These are phyloP conservation scores for Leucoma salicis DNA, from an alignment of 2,888 invertebrate genomes.

Conservation along the genomic window DNA sequence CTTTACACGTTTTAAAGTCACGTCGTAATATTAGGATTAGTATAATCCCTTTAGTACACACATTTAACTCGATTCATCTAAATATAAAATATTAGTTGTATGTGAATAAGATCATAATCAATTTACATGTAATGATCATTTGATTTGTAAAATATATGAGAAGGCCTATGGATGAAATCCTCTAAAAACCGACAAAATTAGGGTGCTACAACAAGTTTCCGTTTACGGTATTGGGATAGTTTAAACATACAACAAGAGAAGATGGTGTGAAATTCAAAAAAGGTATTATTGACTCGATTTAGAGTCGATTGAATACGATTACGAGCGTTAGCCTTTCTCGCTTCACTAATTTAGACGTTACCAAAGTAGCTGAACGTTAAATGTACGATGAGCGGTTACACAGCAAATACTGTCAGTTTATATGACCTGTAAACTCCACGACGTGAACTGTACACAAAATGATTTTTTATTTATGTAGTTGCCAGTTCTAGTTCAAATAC, in stretches of 20 bases:
- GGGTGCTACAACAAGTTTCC: constrained; percentile 65
- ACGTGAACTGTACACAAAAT: constrained; percentile 80
- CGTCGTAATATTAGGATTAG: no score
- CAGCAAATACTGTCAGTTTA: constrained; percentile 75
- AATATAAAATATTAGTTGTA: constrained; percentile 8
- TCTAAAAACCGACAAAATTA: constrained; percentile 60
- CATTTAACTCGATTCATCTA: no score
- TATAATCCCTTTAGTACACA: no score
- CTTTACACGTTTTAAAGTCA: no score
- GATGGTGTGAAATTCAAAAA: constrained; percentile 59
- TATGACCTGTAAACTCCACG: constrained; percentile 72
- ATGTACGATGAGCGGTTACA: constrained; percentile 72
- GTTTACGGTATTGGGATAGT: constrained; percentile 57
- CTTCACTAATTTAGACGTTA: constrained; percentile 79
- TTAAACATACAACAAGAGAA: constrained; percentile 71
- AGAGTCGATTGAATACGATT: constrained; percentile 70
- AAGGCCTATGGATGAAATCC: constrained; percentile 56
- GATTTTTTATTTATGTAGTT: constrained; percentile 75
- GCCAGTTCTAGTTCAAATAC: constrained; percentile 72
- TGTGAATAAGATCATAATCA: constrained; percentile 48
- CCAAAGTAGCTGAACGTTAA: constrained; percentile 77
- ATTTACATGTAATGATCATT: constrained; percentile 52
- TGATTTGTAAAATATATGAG: constrained; percentile 55
- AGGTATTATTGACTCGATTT: constrained; percentile 75
- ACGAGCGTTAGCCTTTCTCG: constrained; percentile 79